Base-by-base conservation (phyloP, 2,797 vertebrate species). In the Passerculus sandwichensis region DNA sequence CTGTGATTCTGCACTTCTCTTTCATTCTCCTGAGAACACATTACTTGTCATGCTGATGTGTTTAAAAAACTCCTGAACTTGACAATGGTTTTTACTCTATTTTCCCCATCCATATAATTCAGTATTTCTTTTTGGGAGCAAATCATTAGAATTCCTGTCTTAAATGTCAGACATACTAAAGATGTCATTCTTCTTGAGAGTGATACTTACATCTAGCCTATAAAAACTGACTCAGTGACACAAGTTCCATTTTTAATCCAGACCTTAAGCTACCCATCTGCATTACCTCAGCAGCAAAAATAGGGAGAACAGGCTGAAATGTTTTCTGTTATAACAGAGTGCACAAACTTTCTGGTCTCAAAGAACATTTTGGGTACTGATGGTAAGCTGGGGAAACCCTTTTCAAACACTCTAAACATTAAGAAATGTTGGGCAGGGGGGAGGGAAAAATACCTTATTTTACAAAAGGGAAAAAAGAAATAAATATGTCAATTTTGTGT, bases 191-290 rank as follows among this genome's bases (percentile, higher is more conserved):
- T 57, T 77, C 32, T 61, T 42, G 12, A 29, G 7, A 50, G 27
- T 10, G 22, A 71, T 22, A 32, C 23, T 78, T 51, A 13, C 0
- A 1, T 13, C 11, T 1, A 57, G 59, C 25, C 18, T 44, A 11
- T 75, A 54, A 67, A 76, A 79, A 69, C 34, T 38, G 50, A 76
- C 25, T 15, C 23, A 14, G 38, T 53, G 59, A 59, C 40, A 29
- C 25, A 23, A 61, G 10, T 38, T 34, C 50, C 10, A 48, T 64
- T 69, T 66, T 59, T 40, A 82, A 44, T 25, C 18, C 21, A 70
- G 45, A 38, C 51, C 29, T 54, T 73, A 53, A 48, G 45, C 25
- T 44, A 23, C 34, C 23, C 25, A 8, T 44, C 32, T 1, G 0
- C 36, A 26, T 57, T 15, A 77, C 34, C 40, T 30, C 34, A 62